A percentile compares a stretch with the other conserved stretches of the same genome.
phyloP scores from a whole-genome alignment of 2,888 invertebrate species.

The Nephrocerus scutellatus region DNA sequence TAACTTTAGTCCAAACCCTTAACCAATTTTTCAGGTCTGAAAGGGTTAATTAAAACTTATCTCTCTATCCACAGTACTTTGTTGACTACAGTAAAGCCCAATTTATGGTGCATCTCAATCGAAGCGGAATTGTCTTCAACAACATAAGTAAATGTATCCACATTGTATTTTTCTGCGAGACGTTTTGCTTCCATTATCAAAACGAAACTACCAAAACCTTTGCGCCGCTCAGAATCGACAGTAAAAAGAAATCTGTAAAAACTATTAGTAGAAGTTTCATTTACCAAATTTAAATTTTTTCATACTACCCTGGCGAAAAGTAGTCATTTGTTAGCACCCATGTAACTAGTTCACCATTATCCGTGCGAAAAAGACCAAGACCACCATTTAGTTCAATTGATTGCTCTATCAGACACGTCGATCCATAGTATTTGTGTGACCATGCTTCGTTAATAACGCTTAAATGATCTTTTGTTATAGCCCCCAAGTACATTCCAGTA shows the following conservation, averaged over 20 bases:
- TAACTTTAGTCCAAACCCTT: no score
- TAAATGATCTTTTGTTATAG: constrained; percentile 8
- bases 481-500: constrained; percentile 1
- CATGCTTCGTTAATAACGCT: constrained; percentile 17
- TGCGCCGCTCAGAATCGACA: constrained; percentile 11
- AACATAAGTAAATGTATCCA: constrained; percentile 15
- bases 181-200: constrained; percentile 14
- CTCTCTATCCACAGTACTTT: constrained; percentile 12
- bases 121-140: constrained; percentile 13
- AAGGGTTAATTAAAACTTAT: neutral
- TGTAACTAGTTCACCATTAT: constrained; percentile 11
- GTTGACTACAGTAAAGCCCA: constrained; percentile 11
- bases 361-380: constrained; percentile 14
- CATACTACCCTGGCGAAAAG: constrained; percentile 14
- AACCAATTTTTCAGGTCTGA: no score
- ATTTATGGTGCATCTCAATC: constrained; percentile 4
- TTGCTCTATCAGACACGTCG: constrained; percentile 12
- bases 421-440: constrained; percentile 17
- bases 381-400: constrained; percentile 17
- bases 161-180: constrained; percentile 10
- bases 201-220: constrained; percentile 16
- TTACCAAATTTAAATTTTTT: neutral
- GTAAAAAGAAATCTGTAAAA: constrained; percentile 16
- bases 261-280: no score
- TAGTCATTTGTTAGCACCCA: constrained; percentile 19